A percentile compares a stretch with the other conserved stretches of the same genome.
Conservation (phyloP, 2,888 invertebrate species). For the Luperina testacea region DNA sequence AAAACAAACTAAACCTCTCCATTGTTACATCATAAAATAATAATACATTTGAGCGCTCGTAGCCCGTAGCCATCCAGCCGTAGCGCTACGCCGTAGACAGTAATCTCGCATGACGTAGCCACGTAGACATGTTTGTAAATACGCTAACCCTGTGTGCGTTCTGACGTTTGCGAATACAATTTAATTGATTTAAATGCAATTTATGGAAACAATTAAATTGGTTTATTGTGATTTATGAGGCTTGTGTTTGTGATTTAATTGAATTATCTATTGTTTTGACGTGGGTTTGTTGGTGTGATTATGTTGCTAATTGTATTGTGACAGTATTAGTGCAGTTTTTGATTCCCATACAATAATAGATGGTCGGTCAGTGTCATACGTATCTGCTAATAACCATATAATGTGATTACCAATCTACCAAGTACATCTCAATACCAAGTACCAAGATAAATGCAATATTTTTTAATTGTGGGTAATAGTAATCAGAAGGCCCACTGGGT, state of each 20-base stretch:
- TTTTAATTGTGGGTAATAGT: neutral
- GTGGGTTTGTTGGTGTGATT: neutral
- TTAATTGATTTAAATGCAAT: slow-evolving; percentile 50
- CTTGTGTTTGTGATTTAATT: slow-evolving; percentile 31
- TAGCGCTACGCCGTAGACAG: slow-evolving; percentile 65
- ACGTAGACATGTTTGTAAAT: slow-evolving; percentile 52
- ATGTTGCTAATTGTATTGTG: neutral
- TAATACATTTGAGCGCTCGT: slow-evolving; percentile 31
- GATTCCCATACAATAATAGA: neutral
- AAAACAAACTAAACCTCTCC: slow-evolving; percentile 1
- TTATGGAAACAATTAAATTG: slow-evolving; percentile 49
- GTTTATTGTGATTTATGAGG: slow-evolving; percentile 34
- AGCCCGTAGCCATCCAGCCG: slow-evolving; percentile 55
- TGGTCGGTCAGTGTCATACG: neutral
- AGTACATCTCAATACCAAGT: neutral
- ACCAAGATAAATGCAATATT: neutral
- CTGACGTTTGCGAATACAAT: slow-evolving; percentile 32
- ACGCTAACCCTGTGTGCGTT: slow-evolving; percentile 44
- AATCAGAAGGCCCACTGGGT: neutral
- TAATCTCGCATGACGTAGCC: slow-evolving; percentile 49
- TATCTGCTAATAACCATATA: neutral
- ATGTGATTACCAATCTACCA: slow-evolving; percentile 14
- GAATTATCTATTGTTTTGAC: slow-evolving; percentile 14
- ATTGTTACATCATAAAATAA: slow-evolving; percentile 26
- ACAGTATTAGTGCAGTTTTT: neutral